Evolutionary conservation across 2,888 invertebrate genomes (phyloP), one percentile per base, ranked within the genome.

Genomic region (Calliphora vomitoria): DNA sequence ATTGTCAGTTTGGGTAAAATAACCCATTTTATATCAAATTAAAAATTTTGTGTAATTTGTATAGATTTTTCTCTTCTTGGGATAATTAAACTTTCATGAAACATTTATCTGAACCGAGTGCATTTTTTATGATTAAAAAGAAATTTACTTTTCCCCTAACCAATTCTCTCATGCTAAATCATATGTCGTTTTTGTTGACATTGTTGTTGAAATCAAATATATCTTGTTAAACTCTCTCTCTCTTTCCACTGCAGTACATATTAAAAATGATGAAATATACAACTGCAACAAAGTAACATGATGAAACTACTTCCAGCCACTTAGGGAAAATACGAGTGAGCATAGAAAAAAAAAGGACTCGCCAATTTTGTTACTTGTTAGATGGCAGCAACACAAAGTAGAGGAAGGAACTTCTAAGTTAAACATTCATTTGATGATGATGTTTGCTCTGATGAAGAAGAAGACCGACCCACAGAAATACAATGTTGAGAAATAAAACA

Each of bases 401-500:
- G 0, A 58, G 53, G 47, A 20, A 72, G 69, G 31, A 71, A 71
- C 60, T 80, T 8, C 18, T 38, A 72, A 72, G 38, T 64, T 53
- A 66, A 81, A 64, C 72, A 72, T 72, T 72, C 64, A 81, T 64
- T 78, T 64, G n/a, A 66, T 64, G 81, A 74, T 55, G 64, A 66
- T 82, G 15, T 82, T 82, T 74, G 44, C 81, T 82, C 72, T 64
- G 25, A 41, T 13, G 6, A 35, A 60, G 10, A 64, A 53, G n/a
- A 4, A 53, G 25, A 55, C 8, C 5, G 15, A 55, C 8, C 5
- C 31, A 18, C n/a, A 60, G 38, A 20, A 50, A 35, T 15, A 72
- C 6, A 62, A 53, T 15, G 50, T 72, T 15, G 55, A 41, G 66
- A 18, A 38, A 76, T 18, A 53, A 41, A 41, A 50, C n/a, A 68